Evolutionary conservation across 2,888 invertebrate genomes (phyloP), one percentile per base, ranked within the genome.

Genomic region (Drosophila trichaetosa): DNA sequence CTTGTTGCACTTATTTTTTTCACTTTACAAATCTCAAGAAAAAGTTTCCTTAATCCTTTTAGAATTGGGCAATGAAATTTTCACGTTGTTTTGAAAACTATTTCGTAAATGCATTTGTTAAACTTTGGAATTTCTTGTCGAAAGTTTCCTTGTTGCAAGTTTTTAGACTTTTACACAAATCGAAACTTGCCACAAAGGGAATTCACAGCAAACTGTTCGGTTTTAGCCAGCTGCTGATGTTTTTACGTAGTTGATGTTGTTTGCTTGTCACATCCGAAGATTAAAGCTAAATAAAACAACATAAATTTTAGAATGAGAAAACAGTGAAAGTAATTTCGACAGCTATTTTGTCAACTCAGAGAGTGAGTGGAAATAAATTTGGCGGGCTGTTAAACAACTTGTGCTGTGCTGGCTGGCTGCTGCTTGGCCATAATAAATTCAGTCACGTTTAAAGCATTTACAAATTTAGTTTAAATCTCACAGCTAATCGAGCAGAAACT

Each of bases 391-490:
- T 76, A 68, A 87, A 73, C 85, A 87, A 73, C 42, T 65, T 46
- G n/a, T n/a, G 48, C 51, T 42, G 72, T 53, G 66, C 34, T 65
- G 69, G 68, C 36, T 6, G 36, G 18, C 36, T 18, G 54, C 58
- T 64, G 52, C 52, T 52, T 53, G 80, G 61, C 52, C 61, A 65
- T 65, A 73, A 91, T 91, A 91, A 91, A 91, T 91, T 90, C 70
- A 83, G 92, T 85, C 91, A 91, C 91, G 92, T 91, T 91, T 83
- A 57, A 67, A 60, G 83, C 83, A 90, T 91, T 91, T 90, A 81
- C 21, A 46, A 46, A 46, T 24, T 46, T 16, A 80, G 81, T 29
- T 56, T 79, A 73, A 87, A 85, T 83, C 83, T 71, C 65, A 53
- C 38, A 49, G 24, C 63, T 58, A 73, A 73, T 68, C 69, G 53